Evolutionary conservation across 2,888 invertebrate genomes (phyloP).

Genomic region (Lutraria lutraria): DNA sequence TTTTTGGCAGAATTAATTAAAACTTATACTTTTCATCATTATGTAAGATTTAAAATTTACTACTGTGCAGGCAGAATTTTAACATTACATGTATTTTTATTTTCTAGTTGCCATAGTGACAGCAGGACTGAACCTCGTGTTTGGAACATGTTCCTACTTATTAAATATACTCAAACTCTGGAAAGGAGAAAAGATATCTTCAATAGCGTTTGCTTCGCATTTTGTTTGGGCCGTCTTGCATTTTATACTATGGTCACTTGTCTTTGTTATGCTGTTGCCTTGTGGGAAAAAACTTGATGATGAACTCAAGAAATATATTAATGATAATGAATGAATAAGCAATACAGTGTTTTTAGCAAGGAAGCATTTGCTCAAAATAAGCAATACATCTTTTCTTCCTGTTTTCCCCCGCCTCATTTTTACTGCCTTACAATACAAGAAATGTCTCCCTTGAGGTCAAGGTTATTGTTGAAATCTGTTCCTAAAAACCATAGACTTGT

Average conservation of each 20-base stretch:
- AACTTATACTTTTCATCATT: no score
- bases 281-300: conserved; percentile 1
- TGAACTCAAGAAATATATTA: neutral
- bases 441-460: no score
- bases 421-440: no score
- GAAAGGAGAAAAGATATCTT: neutral
- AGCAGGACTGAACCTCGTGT: conserved; percentile 26
- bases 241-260: neutral
- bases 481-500: no score
- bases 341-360: no score
- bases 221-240: neutral
- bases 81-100: neutral
- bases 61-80: no score
- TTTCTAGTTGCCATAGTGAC: conserved; percentile 35
- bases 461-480: no score
- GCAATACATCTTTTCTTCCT: no score
- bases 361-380: no score
- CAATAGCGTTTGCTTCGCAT: neutral
- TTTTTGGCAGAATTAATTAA: no score
- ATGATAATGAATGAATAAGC: neutral
- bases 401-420: no score
- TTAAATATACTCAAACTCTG: neutral
- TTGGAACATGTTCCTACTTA: conserved; percentile 22
- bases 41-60: no score
- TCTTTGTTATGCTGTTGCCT: neutral